A percentile compares a stretch with the other conserved stretches of the same genome.
Evolutionary conservation across 2,113 vertebrate genomes (phyloP).

Genomic region (Dendrocopos noguchii): DNA sequence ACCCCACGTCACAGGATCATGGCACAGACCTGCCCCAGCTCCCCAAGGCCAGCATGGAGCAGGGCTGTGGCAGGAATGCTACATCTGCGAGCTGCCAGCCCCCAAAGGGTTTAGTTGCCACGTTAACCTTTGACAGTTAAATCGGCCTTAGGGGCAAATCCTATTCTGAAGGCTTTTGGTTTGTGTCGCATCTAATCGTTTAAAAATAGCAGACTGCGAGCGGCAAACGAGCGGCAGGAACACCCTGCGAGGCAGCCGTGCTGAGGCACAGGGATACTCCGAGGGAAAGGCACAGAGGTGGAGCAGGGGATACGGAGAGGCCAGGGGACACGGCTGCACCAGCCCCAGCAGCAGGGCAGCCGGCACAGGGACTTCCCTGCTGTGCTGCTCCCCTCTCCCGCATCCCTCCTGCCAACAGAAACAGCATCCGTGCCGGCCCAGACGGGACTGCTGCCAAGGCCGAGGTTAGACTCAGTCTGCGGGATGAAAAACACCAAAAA

Average conservation of each 20-base stretch:
- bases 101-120: background rate
- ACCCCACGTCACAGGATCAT: background rate
- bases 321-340: background rate
- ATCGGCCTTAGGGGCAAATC: slow-evolving; percentile 65
- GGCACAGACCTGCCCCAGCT: background rate
- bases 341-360: background rate
- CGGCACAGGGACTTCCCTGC: background rate
- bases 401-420: slow-evolving; percentile 28
- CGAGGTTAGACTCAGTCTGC: background rate
- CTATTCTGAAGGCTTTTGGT: slow-evolving; percentile 65
- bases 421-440: background rate
- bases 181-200: slow-evolving; percentile 17
- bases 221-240: background rate
- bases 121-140: slow-evolving; percentile 61
- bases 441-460: background rate
- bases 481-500: background rate
- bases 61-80: background rate
- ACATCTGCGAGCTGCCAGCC: background rate
- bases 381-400: background rate
- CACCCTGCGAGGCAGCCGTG: background rate
- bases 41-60: background rate
- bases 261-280: background rate
- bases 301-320: background rate
- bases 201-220: slow-evolving; percentile 45
- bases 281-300: fast-evolving